Base-by-base conservation (phyloP, 1,140 invertebrate genomes). In the Drosophila novamexicana region DNA sequence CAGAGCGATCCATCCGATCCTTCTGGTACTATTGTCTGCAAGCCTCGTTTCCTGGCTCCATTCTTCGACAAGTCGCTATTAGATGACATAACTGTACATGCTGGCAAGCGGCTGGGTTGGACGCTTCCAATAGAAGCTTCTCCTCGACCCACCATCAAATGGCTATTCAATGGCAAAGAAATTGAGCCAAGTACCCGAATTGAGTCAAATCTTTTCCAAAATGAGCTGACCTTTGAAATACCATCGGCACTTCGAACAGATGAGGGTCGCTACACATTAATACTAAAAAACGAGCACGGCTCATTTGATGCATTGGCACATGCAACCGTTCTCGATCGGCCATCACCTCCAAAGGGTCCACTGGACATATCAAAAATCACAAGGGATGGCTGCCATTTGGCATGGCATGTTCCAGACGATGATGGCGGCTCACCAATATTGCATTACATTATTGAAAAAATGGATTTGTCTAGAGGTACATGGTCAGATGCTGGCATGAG, bases 401-500 rank as follows among this genome's bases (percentile, higher is more conserved):
- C 95, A 37, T 98, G 97, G 97, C 95, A 95, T 84, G 92, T 95
- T 72, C 97, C 98, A 32, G 93, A 95, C 49, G 97, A 98, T 88
- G 97, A 98, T 92, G 98, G 98, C 72, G 98, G 98, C 39, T 97
- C 96, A 59, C 97, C 98, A 10, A 98, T 99, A 85, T 93, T 98
- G n/a, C 98, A 99, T 92, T 99, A 99, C 88, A 94, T 99, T 36
- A 95, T 99, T 64, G 98, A 99, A 92, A 99, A 99, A 93, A 99
- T 99, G 97, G 98, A 99, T 88, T 94, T 98, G 1, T 96, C 97
- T 1, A 94, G 98, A 72, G 98, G 98, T 58, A 98, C 97, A 3
- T 99, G 98, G 99, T 96, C 97, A 14, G 97, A 98, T 92, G 97
- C 97, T 80, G 97, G 97, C 40, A 97, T 97, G 95, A 96, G 96